phyloP scores from a whole-genome alignment of 1,140 invertebrate species.

The Macrobrachium rosenbergii region DNA sequence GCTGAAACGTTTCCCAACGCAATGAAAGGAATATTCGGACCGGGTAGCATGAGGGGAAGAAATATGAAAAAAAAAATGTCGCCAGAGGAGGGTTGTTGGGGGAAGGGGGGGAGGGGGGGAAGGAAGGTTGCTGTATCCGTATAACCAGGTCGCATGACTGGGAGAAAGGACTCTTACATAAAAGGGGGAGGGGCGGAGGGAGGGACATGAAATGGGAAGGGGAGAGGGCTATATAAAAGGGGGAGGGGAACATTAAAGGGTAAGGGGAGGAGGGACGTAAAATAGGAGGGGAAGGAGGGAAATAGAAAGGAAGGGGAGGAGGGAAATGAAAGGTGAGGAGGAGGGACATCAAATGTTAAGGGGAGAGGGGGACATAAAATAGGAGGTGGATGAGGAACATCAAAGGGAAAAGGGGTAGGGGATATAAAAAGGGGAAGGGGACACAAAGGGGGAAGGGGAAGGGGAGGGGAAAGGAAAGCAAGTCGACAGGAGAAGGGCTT shows the following conservation, averaged over 20 bases:
- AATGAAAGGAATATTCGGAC: background rate
- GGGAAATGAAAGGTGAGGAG: no score
- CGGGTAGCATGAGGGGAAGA: background rate
- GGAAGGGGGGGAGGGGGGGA: background rate
- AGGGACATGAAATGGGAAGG: background rate
- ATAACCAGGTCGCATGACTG: background rate
- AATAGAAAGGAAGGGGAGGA: no score
- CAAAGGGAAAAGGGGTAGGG: background rate
- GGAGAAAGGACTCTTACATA: background rate
- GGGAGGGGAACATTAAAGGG: background rate
- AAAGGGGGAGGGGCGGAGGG: background rate
- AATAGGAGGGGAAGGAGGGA: no score
- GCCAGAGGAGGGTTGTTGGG: no score
- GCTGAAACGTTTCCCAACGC: background rate
- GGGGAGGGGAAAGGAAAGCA: no score
- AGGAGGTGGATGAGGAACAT: background rate
- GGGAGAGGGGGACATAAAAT: constrained; percentile 5
- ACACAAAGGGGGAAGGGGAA: no score
- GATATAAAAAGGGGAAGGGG: background rate
- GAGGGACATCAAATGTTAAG: background rate
- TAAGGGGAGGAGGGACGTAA: background rate
- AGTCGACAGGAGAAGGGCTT: no score
- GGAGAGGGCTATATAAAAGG: background rate
- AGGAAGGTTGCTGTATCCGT: background rate
- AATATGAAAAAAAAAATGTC: background rate